A percentile compares a stretch with the other conserved stretches of the same genome.
These are phyloP conservation scores for Pipistrellus kuhlii DNA, from an alignment of 2,797 vertebrate genomes.

Conservation along the genomic window DNA sequence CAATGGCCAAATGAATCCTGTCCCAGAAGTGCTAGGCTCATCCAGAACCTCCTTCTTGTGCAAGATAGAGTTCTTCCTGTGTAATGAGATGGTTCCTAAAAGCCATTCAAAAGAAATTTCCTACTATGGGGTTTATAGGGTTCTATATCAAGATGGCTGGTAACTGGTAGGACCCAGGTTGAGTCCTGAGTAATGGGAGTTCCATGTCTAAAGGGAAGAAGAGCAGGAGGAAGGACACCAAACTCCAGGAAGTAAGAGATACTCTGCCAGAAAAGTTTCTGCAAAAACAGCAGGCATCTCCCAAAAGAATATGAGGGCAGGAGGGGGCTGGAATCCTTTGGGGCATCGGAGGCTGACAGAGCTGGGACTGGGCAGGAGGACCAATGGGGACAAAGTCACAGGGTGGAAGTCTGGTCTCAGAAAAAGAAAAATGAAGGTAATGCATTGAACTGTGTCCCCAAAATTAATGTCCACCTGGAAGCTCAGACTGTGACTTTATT, in stretches of 20 bases:
- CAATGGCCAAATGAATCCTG: conserved; percentile 67
- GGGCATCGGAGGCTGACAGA: not conserved
- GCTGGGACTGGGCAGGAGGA: not conserved
- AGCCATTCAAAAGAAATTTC: conserved; percentile 90
- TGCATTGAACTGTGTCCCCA: not conserved
- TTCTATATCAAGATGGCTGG: conserved; percentile 86
- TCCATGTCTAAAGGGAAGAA: conserved; percentile 72
- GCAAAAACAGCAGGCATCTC: not conserved
- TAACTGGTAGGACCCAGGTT: conserved; percentile 86
- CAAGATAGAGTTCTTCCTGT: conserved; percentile 87
- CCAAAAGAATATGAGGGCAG: not conserved
- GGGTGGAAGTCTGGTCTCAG: not conserved
- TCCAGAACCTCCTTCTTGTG: conserved; percentile 85
- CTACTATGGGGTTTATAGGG: conserved; percentile 88
- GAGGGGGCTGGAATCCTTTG: not conserved
- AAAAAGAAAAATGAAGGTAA: not conserved
- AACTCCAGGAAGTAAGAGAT: conserved; percentile 52
- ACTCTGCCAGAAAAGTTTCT: not conserved
- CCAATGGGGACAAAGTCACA: not conserved
- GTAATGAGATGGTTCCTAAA: conserved; percentile 90
- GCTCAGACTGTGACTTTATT: not conserved
- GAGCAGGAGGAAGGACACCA: conserved; percentile 44
- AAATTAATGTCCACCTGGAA: not conserved
- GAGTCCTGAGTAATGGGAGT: conserved; percentile 81
- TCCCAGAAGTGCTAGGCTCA: conserved; percentile 74